Conservation (phyloP, 2,797 vertebrate genomes). For the Falco biarmicus region DNA sequence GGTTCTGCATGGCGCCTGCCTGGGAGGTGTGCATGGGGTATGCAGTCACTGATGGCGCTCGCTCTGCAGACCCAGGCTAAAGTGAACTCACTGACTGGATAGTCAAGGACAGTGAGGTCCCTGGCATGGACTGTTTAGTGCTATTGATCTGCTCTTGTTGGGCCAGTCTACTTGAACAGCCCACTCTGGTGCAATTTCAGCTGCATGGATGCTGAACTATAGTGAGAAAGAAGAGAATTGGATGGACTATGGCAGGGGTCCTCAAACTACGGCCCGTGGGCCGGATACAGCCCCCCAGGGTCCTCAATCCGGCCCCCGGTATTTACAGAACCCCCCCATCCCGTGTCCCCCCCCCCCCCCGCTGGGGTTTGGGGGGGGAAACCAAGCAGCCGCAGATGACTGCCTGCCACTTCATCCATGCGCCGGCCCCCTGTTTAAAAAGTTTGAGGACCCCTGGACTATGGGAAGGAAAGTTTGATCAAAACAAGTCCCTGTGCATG, state of each 20-base stretch:
- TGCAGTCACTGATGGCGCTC: accelerated
- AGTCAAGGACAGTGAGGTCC: not conserved
- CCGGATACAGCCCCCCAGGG: no score
- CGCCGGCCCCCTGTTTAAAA: no score
- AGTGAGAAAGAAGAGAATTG: not conserved
- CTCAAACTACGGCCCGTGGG: no score
- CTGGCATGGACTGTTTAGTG: not conserved
- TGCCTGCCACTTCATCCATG: no score
- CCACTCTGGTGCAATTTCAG: not conserved
- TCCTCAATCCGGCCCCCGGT: no score
- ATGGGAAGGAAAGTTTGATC: not conserved
- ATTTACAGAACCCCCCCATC: no score
- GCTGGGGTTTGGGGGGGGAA: no score
- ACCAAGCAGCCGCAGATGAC: no score
- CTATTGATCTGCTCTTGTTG: not conserved
- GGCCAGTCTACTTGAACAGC: not conserved
- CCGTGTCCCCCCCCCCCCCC: no score
- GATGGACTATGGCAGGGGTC: not conserved
- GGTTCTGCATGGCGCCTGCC: not conserved
- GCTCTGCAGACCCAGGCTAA: not conserved
- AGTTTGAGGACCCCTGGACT: not conserved
- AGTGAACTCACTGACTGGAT: not conserved
- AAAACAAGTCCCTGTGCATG: not conserved
- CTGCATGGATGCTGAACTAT: not conserved
- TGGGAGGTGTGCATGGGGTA: not conserved